phyloP scores from a whole-genome alignment of 2,888 invertebrate genomes.

The Cosmia pyralina region DNA sequence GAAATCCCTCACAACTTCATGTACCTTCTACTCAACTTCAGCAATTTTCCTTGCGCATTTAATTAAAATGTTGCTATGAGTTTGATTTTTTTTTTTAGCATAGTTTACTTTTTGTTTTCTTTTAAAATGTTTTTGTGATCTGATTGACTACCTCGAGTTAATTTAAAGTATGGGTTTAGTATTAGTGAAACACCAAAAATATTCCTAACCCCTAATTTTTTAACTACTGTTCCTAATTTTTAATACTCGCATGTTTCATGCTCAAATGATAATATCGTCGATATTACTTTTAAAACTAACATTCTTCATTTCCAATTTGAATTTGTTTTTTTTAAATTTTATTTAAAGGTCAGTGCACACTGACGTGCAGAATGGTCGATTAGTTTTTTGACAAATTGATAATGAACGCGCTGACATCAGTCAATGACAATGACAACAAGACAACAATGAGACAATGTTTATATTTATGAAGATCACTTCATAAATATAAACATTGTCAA shows the following conservation, averaged over 20 bases:
- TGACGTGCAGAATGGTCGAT: background rate
- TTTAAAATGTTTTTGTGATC: constrained; percentile 3
- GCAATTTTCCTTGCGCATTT: too few species aligned
- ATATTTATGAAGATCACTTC: too few species aligned
- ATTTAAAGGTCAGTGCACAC: background rate
- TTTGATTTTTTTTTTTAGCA: background rate
- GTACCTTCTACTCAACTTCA: background rate
- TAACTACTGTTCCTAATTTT: background rate
- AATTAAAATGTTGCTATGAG: background rate
- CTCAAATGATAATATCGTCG: background rate
- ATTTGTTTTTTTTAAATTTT: background rate
- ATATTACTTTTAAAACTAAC: background rate
- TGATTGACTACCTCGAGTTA: constrained; percentile 29
- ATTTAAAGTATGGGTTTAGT: background rate
- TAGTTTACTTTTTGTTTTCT: background rate
- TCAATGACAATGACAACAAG: too few species aligned
- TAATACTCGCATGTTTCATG: background rate
- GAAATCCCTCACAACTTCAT: background rate
- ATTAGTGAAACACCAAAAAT: background rate
- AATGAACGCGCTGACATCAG: background rate
- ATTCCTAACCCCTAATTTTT: background rate
- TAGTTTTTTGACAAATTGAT: background rate
- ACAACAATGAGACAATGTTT: too few species aligned
- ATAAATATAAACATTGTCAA: background rate
- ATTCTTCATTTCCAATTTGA: background rate